Conservation (phyloP, 2,797 vertebrate genomes). For the Alosa sapidissima region DNA sequence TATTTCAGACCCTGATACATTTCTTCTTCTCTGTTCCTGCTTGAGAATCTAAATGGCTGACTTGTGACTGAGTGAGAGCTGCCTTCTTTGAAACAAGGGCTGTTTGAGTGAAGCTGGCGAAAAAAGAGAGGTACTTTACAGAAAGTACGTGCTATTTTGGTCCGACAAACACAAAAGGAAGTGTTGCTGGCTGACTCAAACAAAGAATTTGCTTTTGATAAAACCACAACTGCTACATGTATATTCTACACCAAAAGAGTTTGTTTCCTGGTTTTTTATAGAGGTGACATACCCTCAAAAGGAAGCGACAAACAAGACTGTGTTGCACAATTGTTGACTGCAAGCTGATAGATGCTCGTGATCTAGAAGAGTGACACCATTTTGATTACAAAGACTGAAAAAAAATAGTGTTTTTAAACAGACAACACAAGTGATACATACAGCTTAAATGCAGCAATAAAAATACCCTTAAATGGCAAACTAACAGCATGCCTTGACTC, state of each 20-base stretch:
- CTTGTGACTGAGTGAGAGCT: not conserved
- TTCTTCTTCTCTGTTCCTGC: conserved; percentile 20
- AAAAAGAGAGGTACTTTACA: conserved; percentile 66
- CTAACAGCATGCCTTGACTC: conserved; percentile 46
- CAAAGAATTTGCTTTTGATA: conserved; percentile 83
- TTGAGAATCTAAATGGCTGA: conserved; percentile 8
- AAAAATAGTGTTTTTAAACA: conserved; percentile 31
- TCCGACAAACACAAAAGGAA: conserved; percentile 75
- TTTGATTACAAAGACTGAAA: conserved; percentile 5
- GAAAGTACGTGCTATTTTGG: conserved; percentile 75
- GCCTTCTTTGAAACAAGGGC: conserved; percentile 55
- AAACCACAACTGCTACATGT: conserved; percentile 80
- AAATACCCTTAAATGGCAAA: not conserved
- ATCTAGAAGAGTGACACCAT: not conserved
- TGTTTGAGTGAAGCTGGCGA: conserved; percentile 52
- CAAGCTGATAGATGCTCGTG: not conserved
- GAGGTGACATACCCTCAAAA: conserved; percentile 69
- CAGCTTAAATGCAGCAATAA: conserved; percentile 38
- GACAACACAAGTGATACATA: conserved; percentile 23
- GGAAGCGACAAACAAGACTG: conserved; percentile 64
- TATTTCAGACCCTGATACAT: conserved; percentile 1
- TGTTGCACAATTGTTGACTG: conserved; percentile 53
- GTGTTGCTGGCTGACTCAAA: conserved; percentile 80
- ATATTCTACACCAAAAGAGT: conserved; percentile 78
- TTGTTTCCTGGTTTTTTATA: conserved; percentile 77